Conservation (phyloP, 2,113 vertebrate species). For the Zosterops borbonicus region DNA sequence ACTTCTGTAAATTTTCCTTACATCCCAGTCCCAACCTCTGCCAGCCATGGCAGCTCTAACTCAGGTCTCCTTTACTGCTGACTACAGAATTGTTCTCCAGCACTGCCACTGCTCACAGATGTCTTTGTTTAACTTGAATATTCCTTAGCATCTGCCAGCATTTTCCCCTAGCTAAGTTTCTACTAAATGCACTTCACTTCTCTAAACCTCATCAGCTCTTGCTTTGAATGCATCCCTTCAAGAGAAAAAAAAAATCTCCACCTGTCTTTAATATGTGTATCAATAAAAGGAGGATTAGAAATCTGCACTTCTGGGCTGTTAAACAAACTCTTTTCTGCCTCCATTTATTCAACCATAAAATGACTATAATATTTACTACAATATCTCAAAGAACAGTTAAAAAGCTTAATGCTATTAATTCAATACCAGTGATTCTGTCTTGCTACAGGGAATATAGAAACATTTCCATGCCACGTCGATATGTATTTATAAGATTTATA, state of each 20-base stretch:
- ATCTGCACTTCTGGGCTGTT: background rate
- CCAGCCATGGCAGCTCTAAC: background rate
- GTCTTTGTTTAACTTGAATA: constrained; percentile 38
- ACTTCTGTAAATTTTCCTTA: background rate
- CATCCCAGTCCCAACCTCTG: background rate
- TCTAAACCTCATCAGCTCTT: background rate
- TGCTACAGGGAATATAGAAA: background rate
- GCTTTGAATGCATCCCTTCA: background rate
- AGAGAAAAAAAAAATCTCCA: background rate
- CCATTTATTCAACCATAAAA: constrained; percentile 16
- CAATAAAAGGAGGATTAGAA: constrained; percentile 4
- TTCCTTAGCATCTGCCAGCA: background rate
- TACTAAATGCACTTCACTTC: background rate
- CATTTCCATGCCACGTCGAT: background rate
- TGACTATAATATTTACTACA: background rate
- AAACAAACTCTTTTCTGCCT: background rate
- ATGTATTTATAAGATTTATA: constrained; percentile 2
- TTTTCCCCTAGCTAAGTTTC: constrained; percentile 2
- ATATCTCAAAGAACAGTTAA: constrained; percentile 1
- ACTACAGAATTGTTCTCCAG: background rate
- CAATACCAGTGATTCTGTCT: background rate
- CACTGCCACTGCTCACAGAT: background rate
- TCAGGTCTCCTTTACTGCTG: background rate
- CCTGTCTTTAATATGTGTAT: background rate
- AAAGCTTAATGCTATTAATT: background rate